These are phyloP conservation scores for Salvelinus namaycush DNA, from an alignment of 2,113 vertebrate species.

Conservation along the genomic window DNA sequence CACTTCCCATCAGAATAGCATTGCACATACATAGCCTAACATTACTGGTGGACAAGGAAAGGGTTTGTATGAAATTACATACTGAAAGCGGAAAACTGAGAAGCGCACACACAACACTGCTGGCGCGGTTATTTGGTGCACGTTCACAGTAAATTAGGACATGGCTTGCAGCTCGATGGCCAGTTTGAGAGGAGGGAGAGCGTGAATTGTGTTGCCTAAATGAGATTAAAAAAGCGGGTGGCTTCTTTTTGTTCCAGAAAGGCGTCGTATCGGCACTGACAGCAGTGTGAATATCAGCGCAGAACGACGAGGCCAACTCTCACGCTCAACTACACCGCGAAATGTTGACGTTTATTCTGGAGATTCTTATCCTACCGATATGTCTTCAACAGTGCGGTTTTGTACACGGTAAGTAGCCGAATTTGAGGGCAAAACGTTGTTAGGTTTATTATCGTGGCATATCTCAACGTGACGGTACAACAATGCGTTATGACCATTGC, in stretches of 20 bases:
- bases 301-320: constrained; percentile 47
- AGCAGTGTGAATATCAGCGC: background rate
- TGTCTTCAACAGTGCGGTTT: constrained; percentile 58
- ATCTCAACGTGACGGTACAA: background rate
- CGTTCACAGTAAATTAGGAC: constrained; percentile 56
- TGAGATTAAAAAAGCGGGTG: constrained; percentile 60
- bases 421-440: background rate
- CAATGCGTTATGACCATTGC: background rate
- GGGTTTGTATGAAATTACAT: constrained; percentile 64
- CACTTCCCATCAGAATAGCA: background rate
- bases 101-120: constrained; percentile 40
- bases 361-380: constrained; percentile 63
- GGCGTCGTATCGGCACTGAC: constrained; percentile 10
- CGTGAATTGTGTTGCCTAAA: constrained; percentile 34
- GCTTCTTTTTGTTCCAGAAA: constrained; percentile 25
- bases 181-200: constrained; percentile 25
- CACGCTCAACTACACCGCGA: constrained; percentile 46
- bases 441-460: background rate
- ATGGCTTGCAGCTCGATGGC: constrained; percentile 52
- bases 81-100: constrained; percentile 35
- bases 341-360: constrained; percentile 67
- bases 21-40: constrained; percentile 2
- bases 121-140: constrained; percentile 42
- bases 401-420: constrained; percentile 65
- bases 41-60: constrained; percentile 40